Conservation (phyloP, 2,888 invertebrate genomes). For the Ormyrus thymus region DNA sequence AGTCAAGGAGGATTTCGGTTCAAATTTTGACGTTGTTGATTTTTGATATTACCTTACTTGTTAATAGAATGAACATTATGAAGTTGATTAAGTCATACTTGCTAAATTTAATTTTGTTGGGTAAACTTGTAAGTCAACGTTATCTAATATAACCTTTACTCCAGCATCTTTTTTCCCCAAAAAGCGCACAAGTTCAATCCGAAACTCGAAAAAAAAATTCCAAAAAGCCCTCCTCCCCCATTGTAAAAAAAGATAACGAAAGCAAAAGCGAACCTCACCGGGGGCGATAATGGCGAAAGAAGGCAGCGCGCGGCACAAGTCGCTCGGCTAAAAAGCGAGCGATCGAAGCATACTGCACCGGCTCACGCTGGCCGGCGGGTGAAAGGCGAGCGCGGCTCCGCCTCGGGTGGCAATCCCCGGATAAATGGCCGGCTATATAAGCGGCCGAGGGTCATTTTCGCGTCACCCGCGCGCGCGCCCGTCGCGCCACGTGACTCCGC, state of each 20-base stretch:
- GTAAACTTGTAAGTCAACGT: too few species aligned
- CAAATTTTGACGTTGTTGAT: neutral
- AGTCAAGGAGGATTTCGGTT: neutral
- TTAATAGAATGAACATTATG: too few species aligned
- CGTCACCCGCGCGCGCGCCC: constrained; percentile 48
- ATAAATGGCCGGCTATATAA: constrained; percentile 57
- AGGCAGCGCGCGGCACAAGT: neutral
- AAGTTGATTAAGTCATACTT: too few species aligned
- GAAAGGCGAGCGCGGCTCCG: constrained; percentile 61
- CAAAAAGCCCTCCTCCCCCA: neutral
- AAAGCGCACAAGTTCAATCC: neutral
- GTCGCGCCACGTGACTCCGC: too few species aligned
- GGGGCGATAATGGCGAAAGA: neutral
- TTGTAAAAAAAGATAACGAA: neutral
- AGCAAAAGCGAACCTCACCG: neutral
- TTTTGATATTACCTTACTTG: neutral
- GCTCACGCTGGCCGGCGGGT: constrained; percentile 31
- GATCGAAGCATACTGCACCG: constrained; percentile 65
- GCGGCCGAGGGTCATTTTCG: constrained; percentile 59
- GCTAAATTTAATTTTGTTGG: too few species aligned
- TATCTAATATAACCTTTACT: too few species aligned
- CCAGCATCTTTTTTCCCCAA: too few species aligned
- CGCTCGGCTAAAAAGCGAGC: neutral
- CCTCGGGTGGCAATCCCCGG: constrained; percentile 54
- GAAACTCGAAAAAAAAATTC: neutral